phyloP scores from a whole-genome alignment of 2,113 vertebrate genomes.

The Alligator sinensis region DNA sequence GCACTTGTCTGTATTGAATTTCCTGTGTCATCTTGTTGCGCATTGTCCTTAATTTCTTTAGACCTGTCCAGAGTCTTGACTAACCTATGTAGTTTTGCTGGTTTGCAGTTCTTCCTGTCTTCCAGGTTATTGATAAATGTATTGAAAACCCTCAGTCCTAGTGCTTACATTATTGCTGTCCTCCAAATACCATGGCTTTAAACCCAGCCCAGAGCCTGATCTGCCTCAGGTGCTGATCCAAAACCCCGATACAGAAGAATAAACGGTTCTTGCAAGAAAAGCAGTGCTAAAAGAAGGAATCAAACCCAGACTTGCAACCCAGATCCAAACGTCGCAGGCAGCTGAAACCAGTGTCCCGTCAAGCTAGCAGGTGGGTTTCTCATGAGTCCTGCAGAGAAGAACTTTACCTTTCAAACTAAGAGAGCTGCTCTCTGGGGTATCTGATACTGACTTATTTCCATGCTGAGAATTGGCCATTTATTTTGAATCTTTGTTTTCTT shows the following conservation, averaged over 20 bases:
- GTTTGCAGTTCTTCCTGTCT: neutral
- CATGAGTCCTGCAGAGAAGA: neutral
- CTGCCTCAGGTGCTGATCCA: neutral
- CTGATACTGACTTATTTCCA: neutral
- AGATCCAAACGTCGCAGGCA: neutral
- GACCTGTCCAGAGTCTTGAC: neutral
- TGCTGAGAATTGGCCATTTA: neutral
- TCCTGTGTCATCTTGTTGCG: neutral
- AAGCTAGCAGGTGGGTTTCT: neutral
- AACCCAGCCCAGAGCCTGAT: neutral
- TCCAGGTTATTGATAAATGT: rapidly evolving
- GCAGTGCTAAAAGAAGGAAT: neutral
- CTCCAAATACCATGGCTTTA: neutral
- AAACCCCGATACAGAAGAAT: neutral
- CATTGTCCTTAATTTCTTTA: constrained; percentile 44
- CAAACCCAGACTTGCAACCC: neutral
- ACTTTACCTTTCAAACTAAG: neutral
- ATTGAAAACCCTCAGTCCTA: neutral
- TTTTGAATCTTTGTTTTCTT: neutral
- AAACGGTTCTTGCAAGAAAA: neutral
- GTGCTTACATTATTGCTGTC: neutral
- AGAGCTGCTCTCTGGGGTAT: neutral
- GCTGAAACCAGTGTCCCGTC: neutral
- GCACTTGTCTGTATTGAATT: neutral
- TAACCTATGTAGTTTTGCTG: neutral